Percentiles rank a stretch among this genome's conserved stretches.
phyloP scores from a whole-genome alignment of 2,797 vertebrate genomes.

The Brachymystax lenok region DNA sequence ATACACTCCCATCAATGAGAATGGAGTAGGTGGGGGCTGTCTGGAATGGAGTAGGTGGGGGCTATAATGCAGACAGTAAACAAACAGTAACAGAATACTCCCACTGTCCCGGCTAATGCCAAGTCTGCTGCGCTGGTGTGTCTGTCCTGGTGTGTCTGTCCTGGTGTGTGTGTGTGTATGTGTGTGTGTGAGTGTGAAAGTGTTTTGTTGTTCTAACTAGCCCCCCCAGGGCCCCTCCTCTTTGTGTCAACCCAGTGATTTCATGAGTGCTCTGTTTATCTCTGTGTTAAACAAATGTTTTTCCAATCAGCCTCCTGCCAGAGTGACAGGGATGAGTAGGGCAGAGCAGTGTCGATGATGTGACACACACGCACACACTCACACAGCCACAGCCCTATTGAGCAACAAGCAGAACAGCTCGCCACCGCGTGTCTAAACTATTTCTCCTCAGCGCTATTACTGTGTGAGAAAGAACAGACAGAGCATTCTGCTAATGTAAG shows the following conservation, averaged over 20 bases:
- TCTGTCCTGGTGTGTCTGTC: too few relatives aligned
- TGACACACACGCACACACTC: background rate
- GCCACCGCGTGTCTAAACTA: background rate
- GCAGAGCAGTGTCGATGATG: background rate
- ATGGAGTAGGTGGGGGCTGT: background rate
- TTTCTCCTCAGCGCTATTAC: background rate
- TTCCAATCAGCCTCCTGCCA: background rate
- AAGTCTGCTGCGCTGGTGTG: too few relatives aligned
- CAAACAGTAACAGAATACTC: too few relatives aligned
- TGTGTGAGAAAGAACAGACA: background rate
- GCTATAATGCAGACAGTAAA: too few relatives aligned
- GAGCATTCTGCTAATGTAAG: conserved; percentile 2
- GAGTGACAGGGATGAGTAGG: background rate
- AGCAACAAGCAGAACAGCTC: background rate
- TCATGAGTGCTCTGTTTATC: background rate
- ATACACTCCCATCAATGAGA: background rate
- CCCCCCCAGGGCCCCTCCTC: background rate
- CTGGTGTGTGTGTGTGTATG: too few relatives aligned
- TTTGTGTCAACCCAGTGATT: background rate
- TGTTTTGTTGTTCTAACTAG: background rate
- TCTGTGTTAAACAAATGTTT: background rate
- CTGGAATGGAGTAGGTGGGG: background rate
- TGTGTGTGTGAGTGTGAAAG: too few relatives aligned
- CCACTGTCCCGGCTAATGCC: too few relatives aligned
- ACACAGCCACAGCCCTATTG: background rate